Percentiles rank a stretch among this genome's conserved stretches.
Evolutionary conservation across 2,113 vertebrate genomes (phyloP).

Genomic region (Natator depressus): DNA sequence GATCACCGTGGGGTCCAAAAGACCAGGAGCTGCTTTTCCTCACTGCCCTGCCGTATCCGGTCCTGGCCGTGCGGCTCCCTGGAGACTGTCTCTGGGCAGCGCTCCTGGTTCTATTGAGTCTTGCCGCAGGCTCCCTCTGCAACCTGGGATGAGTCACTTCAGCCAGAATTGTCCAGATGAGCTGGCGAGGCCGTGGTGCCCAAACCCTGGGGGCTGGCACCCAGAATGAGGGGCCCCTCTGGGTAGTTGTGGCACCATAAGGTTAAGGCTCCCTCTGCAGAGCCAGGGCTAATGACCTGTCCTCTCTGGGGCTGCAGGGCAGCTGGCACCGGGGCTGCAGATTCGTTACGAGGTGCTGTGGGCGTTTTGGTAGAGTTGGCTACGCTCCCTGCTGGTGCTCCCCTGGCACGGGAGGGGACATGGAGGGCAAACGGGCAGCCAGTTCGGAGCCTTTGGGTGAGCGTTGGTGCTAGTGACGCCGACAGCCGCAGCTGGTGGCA

Average conservation of each 20-base stretch:
- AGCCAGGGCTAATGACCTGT: background rate
- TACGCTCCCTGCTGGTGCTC: too few relatives aligned
- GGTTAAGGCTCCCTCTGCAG: background rate
- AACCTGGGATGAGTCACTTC: background rate
- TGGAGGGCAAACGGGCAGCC: too few relatives aligned
- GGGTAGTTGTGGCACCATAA: too few relatives aligned
- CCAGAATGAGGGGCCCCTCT: background rate
- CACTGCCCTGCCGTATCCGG: too few relatives aligned
- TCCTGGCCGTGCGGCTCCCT: background rate
- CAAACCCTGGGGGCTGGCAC: too few relatives aligned
- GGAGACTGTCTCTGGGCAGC: background rate
- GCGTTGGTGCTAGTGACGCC: background rate
- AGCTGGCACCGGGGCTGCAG: fast-evolving
- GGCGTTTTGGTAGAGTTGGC: background rate
- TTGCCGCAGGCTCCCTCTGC: background rate
- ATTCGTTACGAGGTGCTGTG: background rate
- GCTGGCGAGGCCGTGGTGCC: background rate
- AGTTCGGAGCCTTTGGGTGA: background rate
- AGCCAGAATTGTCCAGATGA: background rate
- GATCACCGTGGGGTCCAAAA: too few relatives aligned
- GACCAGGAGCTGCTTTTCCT: too few relatives aligned
- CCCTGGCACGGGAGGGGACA: too few relatives aligned
- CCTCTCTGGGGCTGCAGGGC: background rate
- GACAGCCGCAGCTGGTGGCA: fast-evolving
- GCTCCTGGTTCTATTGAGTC: background rate